Evolutionary conservation across 2,113 vertebrate genomes (phyloP), one percentile per base, ranked within the genome.

Genomic region (Psittacula cyanocephala): DNA sequence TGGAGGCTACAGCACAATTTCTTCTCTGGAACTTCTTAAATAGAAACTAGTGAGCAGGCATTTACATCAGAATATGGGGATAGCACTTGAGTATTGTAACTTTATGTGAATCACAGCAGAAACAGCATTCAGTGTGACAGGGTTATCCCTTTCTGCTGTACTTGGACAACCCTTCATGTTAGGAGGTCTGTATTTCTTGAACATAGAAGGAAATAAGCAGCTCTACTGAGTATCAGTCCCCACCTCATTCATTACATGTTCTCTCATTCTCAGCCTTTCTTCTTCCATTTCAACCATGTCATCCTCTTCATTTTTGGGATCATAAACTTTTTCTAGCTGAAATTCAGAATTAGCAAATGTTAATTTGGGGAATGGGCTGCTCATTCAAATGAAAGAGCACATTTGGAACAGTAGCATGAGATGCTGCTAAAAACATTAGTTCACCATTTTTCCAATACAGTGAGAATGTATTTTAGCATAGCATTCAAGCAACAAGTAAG

Each of bases 211-310:
- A 62, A 75, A 84, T 53, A 8, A 47, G 35, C 28, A 96, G 49
- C 63, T 88, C 17, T 63, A 60, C 71, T 52, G 35, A 88, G 57
- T 19, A 46, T 62, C 69, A 75, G 43, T 85, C 27, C 91, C 41
- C 95, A 99, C 99, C 99, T 99, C 99, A 72, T 98, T 99, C 99
- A 99, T 99, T 63, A 99, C 99, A 75, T 99, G 99, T 71, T 99
- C 99, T 85, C 99, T 98, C 99, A 99, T 99, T 69, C 99, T 98
- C 65, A 99, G 97, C 80, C 99, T 98, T 97, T 99, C 99, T 94
- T 99, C 99, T 95, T 99, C 99, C 99, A 99, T 99, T 98, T 99
- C 99, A 94, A 99, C 96, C 99, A 99, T 99, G 93, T 99, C 99
- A 76, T 99, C 99, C 87, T 99, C 99, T 97, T 99, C 99, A 70